These are phyloP conservation scores for Zaprionus bogoriensis DNA, from an alignment of 2,888 invertebrate species.

Conservation along the genomic window DNA sequence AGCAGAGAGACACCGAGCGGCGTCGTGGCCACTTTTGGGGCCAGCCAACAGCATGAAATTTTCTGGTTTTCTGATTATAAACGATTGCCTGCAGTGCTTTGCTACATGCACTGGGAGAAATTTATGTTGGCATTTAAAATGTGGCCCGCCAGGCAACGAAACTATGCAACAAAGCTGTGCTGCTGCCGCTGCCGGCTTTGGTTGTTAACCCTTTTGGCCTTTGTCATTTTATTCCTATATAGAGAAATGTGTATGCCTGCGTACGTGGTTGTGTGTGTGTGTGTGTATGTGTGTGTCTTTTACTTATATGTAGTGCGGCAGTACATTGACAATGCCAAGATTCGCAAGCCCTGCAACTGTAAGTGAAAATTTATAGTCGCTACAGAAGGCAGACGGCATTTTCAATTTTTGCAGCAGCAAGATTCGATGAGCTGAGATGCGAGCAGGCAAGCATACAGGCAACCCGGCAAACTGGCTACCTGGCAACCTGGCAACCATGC, in stretches of 20 bases:
- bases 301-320: constrained; percentile 39
- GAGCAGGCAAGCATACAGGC: background rate
- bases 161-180: constrained; percentile 22
- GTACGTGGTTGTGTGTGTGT: background rate
- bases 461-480: background rate
- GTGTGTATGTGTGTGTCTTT: constrained; percentile 22
- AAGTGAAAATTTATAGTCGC: constrained; percentile 73
- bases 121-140: constrained; percentile 68
- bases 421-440: constrained; percentile 19
- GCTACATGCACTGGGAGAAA: constrained; percentile 26
- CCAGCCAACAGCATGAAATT: constrained; percentile 66
- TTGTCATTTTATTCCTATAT: constrained; percentile 45
- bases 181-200: background rate
- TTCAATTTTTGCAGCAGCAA: constrained; percentile 37
- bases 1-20: constrained; percentile 2
- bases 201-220: constrained; percentile 39
- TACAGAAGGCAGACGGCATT: constrained; percentile 45
- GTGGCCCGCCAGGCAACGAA: constrained; percentile 46
- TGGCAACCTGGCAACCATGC: constrained; percentile 3
- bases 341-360: constrained; percentile 41
- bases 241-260: background rate
- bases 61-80: constrained; percentile 75
- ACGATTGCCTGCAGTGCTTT: constrained; percentile 70
- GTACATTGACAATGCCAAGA: constrained; percentile 53
- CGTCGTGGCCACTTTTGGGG: constrained; percentile 50